Evolutionary conservation across 2,888 invertebrate species (phyloP), one percentile per base, ranked within the genome.

Genomic region (Apodemia duryi): DNA sequence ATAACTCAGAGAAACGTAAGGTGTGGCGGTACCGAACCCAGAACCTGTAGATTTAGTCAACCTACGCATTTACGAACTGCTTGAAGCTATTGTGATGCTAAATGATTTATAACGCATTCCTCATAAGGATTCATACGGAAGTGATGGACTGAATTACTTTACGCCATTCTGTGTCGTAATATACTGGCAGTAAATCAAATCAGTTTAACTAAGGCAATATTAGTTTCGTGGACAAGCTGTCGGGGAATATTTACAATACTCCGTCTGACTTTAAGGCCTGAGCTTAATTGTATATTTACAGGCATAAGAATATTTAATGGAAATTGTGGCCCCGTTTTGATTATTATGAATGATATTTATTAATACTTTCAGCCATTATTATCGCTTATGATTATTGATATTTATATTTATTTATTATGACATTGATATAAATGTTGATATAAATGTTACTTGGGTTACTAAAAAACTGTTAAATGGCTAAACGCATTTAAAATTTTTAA

Each of bases 121-220:
- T 57, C 57, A 57, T 32, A 57, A 57, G 57, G 57, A 57, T 57
- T 6, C 57, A 57, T 57, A 57, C 57, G 57, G 57, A 57, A 57
- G 57, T 29, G 57, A 57, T 57, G 57, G 57, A 57, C 57, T 57
- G 57, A 32, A 57, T 29, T 57, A 57, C 57, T 57, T 57, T 32
- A 29, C 32, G 57, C 57, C 6, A 57, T 57, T 57, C 57, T 32
- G 10, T 57, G 13, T 49, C 49, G 49, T 57, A 13, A 32, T 57
- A 57, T 57, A 13, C 29, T 29, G 32, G 32, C 57, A 32, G 57
- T 57, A 57, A 29, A 57, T 57, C 32, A 57, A 29, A 57, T 57
- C 32, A 57, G 29, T 52, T 52, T 52, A 28, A 57, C 57, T 57
- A 57, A 32, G 29, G 32, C 57, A 29, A 32, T 57, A 29, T 57